A percentile compares a stretch with the other conserved stretches of the same genome.
Conservation (phyloP, 2,888 invertebrate species). For the Polietes domitor region DNA sequence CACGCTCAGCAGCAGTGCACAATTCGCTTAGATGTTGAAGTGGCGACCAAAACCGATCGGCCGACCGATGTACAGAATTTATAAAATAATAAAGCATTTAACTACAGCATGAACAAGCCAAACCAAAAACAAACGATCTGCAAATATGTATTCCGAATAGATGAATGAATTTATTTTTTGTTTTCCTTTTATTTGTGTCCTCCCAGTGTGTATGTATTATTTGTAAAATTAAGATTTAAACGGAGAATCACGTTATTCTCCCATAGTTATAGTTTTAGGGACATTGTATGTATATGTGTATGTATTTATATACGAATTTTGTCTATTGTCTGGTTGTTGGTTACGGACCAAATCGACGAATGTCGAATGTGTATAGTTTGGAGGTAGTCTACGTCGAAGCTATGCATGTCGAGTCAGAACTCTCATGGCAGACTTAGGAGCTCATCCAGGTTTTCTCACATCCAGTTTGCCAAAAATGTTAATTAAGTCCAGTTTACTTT, state of each 20-base stretch:
- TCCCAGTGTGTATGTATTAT: not conserved
- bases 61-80: not conserved
- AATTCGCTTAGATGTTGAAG: slow-evolving; percentile 73
- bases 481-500: not conserved
- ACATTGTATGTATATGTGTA: no score
- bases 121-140: slow-evolving; percentile 22
- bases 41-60: not conserved
- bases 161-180: not conserved
- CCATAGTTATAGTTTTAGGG: no score
- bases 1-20: slow-evolving; percentile 80
- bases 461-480: slow-evolving; percentile 11
- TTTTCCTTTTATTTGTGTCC: not conserved
- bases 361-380: no score
- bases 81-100: not conserved
- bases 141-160: slow-evolving; percentile 20
- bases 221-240: not conserved
- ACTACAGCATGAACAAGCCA: not conserved
- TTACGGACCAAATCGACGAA: no score
- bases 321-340: no score
- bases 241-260: not conserved
- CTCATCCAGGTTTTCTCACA: not conserved
- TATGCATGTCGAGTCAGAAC: not conserved
- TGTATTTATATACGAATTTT: no score
- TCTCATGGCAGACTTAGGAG: not conserved
- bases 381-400: no score